Evolutionary conservation across 2,113 vertebrate genomes (phyloP), one percentile per base, ranked within the genome.

Genomic region (Lichenostomus cassidix): DNA sequence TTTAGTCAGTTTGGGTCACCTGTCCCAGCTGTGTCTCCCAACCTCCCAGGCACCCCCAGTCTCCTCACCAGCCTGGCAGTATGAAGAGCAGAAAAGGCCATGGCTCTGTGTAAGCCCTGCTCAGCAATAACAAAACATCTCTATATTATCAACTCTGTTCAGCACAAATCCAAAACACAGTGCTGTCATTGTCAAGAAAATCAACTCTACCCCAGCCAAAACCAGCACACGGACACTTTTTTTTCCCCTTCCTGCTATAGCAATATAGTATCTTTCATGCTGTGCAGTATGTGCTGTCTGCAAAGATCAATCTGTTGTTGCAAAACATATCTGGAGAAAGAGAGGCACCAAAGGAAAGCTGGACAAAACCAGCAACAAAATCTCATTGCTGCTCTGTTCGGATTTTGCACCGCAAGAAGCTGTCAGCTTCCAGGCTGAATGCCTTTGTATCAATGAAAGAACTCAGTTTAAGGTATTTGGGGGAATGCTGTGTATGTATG

Each of bases 41-140:
- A 0, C 37, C 44, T 64, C 21, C 15, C 14, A 19, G 2, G 27
- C 37, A 47, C n/a, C 6, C 42, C 3, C 13, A 46, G 12, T 0
- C 5, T 1, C 33, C 53, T 60, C 70, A 33, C 20, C 53, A 75
- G 9, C 25, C 13, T 41, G 62, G 10, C 39, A 37, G 25, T 5
- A 25, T 0, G 0, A 49, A 14, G 14, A 63, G 21, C 29, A 65
- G 59, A 27, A 76, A 68, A 53, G 17, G n/a, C 46, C 24, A 53
- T 47, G 39, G n/a, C 28, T 75, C 47, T n/a, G 15, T 55, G 8
- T 6, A 20, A 68, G 29, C n/a, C 9, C 29, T 53, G 13, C 53
- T 68, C 21, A 75, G 24, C 28, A 60, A 15, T 59, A 21, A 59
- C 20, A 44, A 35, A 37, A 5, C 15, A 14, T 1, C 11, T 39